Evolutionary conservation across 1,140 invertebrate genomes (phyloP), one percentile per base, ranked within the genome.

Genomic region (Tetramorium simillimum): DNA sequence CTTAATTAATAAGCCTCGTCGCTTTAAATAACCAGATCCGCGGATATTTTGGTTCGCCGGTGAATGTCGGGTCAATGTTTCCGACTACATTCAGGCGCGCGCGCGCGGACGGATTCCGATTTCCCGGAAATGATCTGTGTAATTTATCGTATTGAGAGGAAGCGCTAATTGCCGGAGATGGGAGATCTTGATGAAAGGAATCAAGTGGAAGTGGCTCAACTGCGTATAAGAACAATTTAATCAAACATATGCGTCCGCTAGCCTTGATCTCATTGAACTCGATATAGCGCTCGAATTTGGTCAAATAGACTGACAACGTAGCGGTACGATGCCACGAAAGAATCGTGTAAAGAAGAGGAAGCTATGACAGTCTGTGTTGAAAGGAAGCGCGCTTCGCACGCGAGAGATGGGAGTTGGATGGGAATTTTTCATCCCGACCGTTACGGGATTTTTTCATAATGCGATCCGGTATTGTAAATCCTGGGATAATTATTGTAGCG

Each of bases 11-110:
- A 46, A 86, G 16, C 10, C 63, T 75, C 24, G 10, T 10, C 62
- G 51, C 14, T 37, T 89, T 60, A 77, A 90, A 77, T 82, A 53
- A 46, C 46, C 46, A 12, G 46, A 81, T 58, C 5, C 24, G 24
- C 60, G 60, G 81, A 77, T 88, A 89, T 89, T 89, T 89, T 51
- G 33, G 86, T 89, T n/a, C 40, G 10, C 12, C 16, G 21, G 67
- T 21, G 67, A 65, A 60, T 37, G 67, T 69, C 78, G 70, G 84
- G 56, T 86, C 69, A 86, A 81, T 69, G 88, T 86, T 86, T 86
- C 84, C 70, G 53, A 33, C 65, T 24, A 88, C n/a, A 88, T 80
- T 51, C 62, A 51, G 33, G 3, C n/a, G 33, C 4, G 33, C 40
- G 3, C 16, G 12, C n/a, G 62, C 43, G n/a, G 1, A 14, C 6